A percentile compares a stretch with the other conserved stretches of the same genome.
phyloP scores from a whole-genome alignment of 2,797 vertebrate species.

The Acridotheres tristis region DNA sequence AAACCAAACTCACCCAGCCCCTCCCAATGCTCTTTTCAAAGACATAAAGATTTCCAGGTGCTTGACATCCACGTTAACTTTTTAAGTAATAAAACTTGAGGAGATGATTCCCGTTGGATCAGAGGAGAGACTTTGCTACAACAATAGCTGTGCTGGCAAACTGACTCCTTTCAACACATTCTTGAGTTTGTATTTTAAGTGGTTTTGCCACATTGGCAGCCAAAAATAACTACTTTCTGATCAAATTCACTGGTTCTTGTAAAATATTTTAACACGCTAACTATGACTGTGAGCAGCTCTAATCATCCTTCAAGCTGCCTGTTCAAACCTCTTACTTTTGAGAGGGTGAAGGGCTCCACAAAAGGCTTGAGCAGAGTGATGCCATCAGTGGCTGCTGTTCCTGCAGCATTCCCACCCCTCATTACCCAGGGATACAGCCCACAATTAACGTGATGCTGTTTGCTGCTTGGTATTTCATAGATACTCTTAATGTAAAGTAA shows the following conservation, averaged over 20 bases:
- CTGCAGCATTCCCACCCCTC: not conserved
- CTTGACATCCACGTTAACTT: not conserved
- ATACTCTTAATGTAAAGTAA: constrained; percentile 48
- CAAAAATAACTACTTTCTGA: constrained; percentile 58
- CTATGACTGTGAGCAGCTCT: not conserved
- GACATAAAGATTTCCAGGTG: not conserved
- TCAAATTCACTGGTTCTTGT: constrained; percentile 44
- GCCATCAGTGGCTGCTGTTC: not conserved
- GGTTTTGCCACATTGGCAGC: constrained; percentile 51
- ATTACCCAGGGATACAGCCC: not conserved
- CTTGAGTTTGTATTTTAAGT: constrained; percentile 41
- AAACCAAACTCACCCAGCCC: not conserved
- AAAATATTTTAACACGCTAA: constrained; percentile 18
- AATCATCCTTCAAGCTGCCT: not conserved
- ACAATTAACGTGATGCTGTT: not conserved
- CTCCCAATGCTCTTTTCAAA: not conserved
- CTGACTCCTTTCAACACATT: constrained; percentile 26
- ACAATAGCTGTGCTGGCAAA: constrained; percentile 34
- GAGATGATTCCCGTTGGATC: not conserved
- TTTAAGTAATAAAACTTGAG: not conserved
- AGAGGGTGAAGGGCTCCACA: not conserved
- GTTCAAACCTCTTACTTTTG: not conserved
- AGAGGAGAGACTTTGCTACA: constrained; percentile 1
- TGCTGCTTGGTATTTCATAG: not conserved
- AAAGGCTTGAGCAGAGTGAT: not conserved